Evolutionary conservation across 2,888 invertebrate genomes (phyloP).

Genomic region (Eulithis testata): DNA sequence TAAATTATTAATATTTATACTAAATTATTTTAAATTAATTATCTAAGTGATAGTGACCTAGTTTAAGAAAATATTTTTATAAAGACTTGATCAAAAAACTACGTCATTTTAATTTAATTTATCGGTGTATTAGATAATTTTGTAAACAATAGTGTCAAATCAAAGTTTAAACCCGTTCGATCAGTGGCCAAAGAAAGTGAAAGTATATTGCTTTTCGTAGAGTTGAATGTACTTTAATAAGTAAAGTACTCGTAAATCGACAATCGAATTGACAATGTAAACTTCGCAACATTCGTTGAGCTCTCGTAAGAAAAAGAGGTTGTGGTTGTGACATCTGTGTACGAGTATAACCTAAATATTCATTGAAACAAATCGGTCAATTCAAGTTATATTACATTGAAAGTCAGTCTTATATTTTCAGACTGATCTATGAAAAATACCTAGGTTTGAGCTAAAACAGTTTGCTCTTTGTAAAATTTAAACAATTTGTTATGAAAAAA

Average conservation of each 20-base stretch:
- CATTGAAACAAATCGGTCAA: constrained; percentile 47
- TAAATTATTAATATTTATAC: constrained; percentile 45
- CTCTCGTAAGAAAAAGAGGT: constrained; percentile 46
- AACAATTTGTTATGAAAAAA: background rate
- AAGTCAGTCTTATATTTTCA: too few species aligned
- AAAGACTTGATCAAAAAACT: constrained; percentile 61
- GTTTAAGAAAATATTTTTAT: constrained; percentile 32
- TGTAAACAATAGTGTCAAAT: constrained; percentile 27
- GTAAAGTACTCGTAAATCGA: constrained; percentile 45
- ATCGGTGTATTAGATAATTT: background rate
- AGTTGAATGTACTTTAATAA: constrained; percentile 60
- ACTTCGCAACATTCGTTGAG: constrained; percentile 46
- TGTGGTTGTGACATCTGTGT: constrained; percentile 52
- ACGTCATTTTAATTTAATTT: constrained; percentile 20
- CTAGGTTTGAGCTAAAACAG: too few species aligned
- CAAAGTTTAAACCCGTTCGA: constrained; percentile 31
- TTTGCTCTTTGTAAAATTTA: background rate
- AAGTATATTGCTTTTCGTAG: constrained; percentile 55
- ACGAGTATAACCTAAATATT: constrained; percentile 53
- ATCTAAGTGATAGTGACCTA: constrained; percentile 26
- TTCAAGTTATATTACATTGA: constrained; percentile 21
- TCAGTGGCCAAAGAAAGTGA: constrained; percentile 63
- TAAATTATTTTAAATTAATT: constrained; percentile 43
- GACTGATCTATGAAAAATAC: too few species aligned
- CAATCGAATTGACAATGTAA: constrained; percentile 41